Evolutionary conservation across 2,888 invertebrate species (phyloP).

Genomic region (Monoplex corrugatus): DNA sequence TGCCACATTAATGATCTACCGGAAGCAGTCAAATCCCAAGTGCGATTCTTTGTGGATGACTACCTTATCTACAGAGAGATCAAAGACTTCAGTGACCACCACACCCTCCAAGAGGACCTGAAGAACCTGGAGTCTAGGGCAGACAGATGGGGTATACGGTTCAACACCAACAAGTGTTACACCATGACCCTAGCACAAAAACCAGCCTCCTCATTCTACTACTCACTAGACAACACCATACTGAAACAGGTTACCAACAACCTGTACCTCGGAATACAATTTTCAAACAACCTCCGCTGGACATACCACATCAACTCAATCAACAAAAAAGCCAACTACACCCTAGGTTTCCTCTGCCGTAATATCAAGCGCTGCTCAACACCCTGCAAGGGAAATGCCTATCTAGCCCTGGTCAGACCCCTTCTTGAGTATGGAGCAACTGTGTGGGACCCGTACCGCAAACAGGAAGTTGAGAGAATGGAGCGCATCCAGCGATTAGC

Average conservation of each 20-base stretch:
- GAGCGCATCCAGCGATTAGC: background rate
- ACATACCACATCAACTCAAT: background rate
- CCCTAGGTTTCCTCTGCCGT: background rate
- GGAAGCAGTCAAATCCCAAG: background rate
- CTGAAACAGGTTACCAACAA: background rate
- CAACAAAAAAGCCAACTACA: background rate
- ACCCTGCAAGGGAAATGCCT: background rate
- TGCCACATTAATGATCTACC: slow-evolving; percentile 30
- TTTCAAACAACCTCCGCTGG: background rate
- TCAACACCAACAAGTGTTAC: slow-evolving; percentile 24
- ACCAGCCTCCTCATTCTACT: background rate
- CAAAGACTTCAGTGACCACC: background rate
- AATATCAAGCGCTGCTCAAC: background rate
- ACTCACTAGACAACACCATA: background rate
- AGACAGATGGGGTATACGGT: background rate
- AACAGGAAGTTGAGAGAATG: background rate
- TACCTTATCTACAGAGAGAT: background rate
- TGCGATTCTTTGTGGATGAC: slow-evolving; percentile 31
- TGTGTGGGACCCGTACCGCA: background rate
- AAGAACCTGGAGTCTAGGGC: background rate
- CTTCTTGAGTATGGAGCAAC: slow-evolving; percentile 2
- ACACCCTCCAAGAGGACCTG: background rate
- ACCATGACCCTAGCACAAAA: background rate
- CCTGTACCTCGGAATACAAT: background rate
- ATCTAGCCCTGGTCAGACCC: background rate